Conservation (phyloP, 1,140 invertebrate genomes). For the Penaeus chinensis region DNA sequence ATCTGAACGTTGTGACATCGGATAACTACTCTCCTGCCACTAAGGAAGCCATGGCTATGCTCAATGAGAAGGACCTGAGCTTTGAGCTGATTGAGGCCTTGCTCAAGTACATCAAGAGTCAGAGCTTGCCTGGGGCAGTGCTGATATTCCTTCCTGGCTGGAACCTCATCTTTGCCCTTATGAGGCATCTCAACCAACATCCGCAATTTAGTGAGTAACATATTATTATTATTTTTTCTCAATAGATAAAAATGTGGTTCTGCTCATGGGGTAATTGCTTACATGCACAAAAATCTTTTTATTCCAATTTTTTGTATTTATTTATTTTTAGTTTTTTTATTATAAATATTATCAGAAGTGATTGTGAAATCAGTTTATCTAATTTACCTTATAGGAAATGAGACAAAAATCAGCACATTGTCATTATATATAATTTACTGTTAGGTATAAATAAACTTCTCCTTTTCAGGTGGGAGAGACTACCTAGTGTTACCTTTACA, state of each 20-base stretch:
- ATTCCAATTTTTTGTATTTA: too few species aligned
- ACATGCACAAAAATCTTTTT: too few species aligned
- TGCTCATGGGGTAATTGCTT: not conserved
- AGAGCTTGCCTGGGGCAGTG: constrained; percentile 84
- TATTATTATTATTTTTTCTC: not conserved
- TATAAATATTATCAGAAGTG: too few species aligned
- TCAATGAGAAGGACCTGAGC: constrained; percentile 90
- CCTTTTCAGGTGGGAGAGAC: constrained; percentile 42
- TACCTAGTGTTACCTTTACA: constrained; percentile 87
- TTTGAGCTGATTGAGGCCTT: constrained; percentile 92
- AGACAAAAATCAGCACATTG: too few species aligned
- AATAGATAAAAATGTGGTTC: not conserved
- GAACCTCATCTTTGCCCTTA: constrained; percentile 92
- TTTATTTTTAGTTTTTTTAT: too few species aligned
- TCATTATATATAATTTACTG: not conserved
- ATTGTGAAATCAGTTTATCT: too few species aligned
- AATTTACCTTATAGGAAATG: too few species aligned
- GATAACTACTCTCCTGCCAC: constrained; percentile 73
- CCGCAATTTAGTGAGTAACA: constrained; percentile 76
- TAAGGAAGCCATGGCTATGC: constrained; percentile 76
- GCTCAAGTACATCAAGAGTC: constrained; percentile 79
- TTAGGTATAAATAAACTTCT: constrained; percentile 61
- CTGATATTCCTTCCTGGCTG: constrained; percentile 94
- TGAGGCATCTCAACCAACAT: constrained; percentile 85
- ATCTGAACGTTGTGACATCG: constrained; percentile 67